Evolutionary conservation across 2,888 invertebrate genomes (phyloP), one percentile per base, ranked within the genome.

Genomic region (Sesamia inferens): DNA sequence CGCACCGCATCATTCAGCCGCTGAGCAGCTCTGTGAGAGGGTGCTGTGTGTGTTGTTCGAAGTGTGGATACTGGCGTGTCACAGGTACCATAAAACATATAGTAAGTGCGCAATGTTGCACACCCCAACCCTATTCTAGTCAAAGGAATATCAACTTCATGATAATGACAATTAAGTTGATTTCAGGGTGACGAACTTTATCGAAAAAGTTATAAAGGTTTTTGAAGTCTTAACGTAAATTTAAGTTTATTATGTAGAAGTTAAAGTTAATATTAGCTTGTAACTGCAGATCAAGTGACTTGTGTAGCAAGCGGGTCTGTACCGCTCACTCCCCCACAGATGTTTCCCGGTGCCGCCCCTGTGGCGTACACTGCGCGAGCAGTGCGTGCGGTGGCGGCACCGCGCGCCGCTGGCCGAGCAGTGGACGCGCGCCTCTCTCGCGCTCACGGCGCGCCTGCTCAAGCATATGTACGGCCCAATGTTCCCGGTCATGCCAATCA

Each of bases 301-400:
- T 7, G 48, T 16, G 48, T 4, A 47, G 16, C 16, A 31, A 31
- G 31, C n/a, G 31, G 31, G 31, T 31, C 31, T 31, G 31, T 31
- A 31, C 31, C 31, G 31, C 31, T 31, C 3, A 31, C 31, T 31
- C 31, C 3, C 4, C 13, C 31, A 0, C 82, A 96, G 96, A 81
- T 99, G 98, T 91, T 99, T 99, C 95, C 99, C 99, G 0, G 98
- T 99, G 6, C 99, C 99, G 10, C 98, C 99, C 1, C 96, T 99
- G 83, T 99, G 99, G 99, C 99, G 99, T 92, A 99, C 99, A 0
- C 96, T 99, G 80, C 97, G 98, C 87, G 99, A 99, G 94, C 98
- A 99, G 89, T 99, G 99, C 93, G 97, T 98, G 88, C 98, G 98
- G 89, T 99, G 99, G 99, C 97, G 99, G 16, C 99, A 99, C 96